phyloP scores from a whole-genome alignment of 2,113 vertebrate genomes.

The Stercorarius parasiticus region DNA sequence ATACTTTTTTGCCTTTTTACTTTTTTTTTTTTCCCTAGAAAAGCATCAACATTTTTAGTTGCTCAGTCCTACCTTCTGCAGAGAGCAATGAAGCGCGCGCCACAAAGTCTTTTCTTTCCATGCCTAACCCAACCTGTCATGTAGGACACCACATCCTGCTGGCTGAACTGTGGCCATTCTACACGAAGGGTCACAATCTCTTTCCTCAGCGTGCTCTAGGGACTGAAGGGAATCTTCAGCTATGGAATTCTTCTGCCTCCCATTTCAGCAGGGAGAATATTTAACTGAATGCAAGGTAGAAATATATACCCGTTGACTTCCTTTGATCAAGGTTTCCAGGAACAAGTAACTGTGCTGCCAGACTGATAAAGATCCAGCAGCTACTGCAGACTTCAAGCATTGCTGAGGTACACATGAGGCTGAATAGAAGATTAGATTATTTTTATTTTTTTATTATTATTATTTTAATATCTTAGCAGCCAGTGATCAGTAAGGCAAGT shows the following conservation, averaged over 20 bases:
- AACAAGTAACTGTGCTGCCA: background rate
- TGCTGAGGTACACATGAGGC: rapidly evolving
- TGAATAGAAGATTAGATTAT: background rate
- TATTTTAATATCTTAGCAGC: background rate
- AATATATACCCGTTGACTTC: background rate
- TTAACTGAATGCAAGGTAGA: background rate
- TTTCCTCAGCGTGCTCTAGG: background rate
- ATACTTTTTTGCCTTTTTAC: background rate
- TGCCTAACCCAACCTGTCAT: rapidly evolving
- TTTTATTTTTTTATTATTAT: background rate
- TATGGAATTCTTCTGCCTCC: background rate
- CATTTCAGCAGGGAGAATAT: background rate
- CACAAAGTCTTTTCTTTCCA: too few species aligned
- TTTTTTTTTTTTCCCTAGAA: background rate
- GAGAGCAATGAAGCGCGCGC: too few species aligned
- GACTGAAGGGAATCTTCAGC: background rate
- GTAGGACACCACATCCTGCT: background rate
- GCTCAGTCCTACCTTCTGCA: background rate
- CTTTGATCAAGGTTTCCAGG: background rate
- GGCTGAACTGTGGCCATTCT: background rate
- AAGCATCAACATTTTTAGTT: background rate
- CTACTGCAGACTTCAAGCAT: background rate
- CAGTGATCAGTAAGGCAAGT: background rate
- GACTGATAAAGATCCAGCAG: background rate
- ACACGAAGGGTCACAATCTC: background rate